phyloP scores from a whole-genome alignment of 1,140 invertebrate genomes.

The Drosophila funebris region DNA sequence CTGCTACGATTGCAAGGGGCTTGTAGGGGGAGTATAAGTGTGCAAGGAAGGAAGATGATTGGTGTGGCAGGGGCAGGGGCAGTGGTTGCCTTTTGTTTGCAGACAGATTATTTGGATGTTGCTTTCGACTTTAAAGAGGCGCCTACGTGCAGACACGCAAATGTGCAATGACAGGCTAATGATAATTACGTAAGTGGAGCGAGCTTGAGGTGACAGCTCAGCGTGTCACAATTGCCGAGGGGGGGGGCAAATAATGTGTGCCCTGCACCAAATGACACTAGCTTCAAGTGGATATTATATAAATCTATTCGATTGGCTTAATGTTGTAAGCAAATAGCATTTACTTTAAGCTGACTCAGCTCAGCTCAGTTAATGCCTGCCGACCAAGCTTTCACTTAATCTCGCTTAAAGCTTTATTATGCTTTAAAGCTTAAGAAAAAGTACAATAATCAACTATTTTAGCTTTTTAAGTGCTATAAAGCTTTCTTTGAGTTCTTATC shows the following conservation, averaged over 20 bases:
- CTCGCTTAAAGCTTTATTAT: too few relatives aligned
- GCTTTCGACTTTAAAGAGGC: slow-evolving; percentile 29
- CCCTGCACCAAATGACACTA: slow-evolving; percentile 18
- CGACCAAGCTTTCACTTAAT: too few relatives aligned
- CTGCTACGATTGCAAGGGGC: not conserved
- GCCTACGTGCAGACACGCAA: slow-evolving; percentile 65
- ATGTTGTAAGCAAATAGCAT: too few relatives aligned
- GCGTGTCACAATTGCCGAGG: slow-evolving; percentile 19
- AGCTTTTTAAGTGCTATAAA: too few relatives aligned
- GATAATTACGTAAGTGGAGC: slow-evolving; percentile 66
- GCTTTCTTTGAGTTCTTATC: too few relatives aligned
- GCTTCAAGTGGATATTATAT: not conserved
- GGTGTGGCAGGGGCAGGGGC: too few relatives aligned
- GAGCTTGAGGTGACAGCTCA: slow-evolving; percentile 14
- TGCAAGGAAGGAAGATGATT: not conserved
- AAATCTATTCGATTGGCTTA: too few relatives aligned
- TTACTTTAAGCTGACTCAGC: not conserved
- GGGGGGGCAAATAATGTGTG: not conserved
- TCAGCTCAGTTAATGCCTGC: too few relatives aligned
- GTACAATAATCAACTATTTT: too few relatives aligned
- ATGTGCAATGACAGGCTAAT: slow-evolving; percentile 65
- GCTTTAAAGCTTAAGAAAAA: too few relatives aligned
- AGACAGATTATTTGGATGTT: slow-evolving; percentile 57
- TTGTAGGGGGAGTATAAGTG: not conserved
- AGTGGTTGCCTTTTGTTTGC: slow-evolving; percentile 54